Conservation (phyloP, 2,113 vertebrate species). For the Lepidothrix coronata region DNA sequence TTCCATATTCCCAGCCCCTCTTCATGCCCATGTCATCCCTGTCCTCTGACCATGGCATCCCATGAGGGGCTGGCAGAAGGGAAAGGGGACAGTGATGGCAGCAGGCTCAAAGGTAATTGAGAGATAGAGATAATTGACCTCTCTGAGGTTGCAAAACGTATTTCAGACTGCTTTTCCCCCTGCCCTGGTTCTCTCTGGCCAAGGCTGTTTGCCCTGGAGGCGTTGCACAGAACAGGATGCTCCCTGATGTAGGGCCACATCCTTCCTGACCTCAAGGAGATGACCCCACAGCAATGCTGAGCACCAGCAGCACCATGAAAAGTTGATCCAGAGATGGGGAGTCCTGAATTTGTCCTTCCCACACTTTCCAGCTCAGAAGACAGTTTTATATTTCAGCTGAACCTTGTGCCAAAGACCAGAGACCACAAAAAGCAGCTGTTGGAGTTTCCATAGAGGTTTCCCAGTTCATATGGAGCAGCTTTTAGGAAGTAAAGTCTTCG, state of each 20-base stretch:
- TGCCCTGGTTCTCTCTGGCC: background rate
- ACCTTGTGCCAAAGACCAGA: background rate
- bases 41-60: fast-evolving
- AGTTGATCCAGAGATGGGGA: background rate
- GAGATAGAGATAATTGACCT: background rate
- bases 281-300: fast-evolving
- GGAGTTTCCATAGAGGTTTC: background rate
- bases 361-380: background rate
- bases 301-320: background rate
- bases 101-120: background rate
- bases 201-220: background rate
- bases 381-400: background rate
- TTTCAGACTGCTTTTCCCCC: background rate
- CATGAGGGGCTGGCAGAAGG: fast-evolving
- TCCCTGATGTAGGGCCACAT: background rate
- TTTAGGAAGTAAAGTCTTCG: background rate
- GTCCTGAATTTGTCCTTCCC: background rate
- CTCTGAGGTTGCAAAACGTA: background rate
- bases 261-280: background rate
- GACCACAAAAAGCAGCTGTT: background rate
- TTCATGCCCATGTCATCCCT: background rate
- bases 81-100: background rate
- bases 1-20: background rate
- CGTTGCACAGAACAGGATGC: background rate
- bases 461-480: background rate